Evolutionary conservation across 2,113 vertebrate genomes (phyloP).

Genomic region (Mirza zaza): DNA sequence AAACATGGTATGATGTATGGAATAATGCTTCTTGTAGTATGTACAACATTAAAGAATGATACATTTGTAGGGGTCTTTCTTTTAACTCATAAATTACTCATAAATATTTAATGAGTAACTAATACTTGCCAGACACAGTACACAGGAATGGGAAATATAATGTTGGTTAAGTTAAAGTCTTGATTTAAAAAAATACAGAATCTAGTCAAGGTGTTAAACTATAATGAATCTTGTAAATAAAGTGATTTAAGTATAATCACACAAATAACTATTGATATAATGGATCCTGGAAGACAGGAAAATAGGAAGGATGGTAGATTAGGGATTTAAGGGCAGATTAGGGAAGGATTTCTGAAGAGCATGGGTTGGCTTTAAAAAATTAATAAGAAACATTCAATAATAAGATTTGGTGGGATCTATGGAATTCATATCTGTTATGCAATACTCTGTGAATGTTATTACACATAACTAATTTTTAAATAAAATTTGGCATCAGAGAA

Average conservation of each 20-base stretch:
- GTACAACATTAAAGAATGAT: neutral
- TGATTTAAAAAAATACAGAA: neutral
- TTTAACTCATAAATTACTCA: neutral
- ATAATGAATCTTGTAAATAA: neutral
- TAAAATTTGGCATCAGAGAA: neutral
- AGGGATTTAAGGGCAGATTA: neutral
- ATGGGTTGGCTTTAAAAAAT: neutral
- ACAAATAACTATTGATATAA: neutral
- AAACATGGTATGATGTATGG: neutral
- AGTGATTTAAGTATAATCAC: neutral
- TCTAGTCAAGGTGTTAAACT: neutral
- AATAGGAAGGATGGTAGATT: neutral
- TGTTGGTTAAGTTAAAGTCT: neutral
- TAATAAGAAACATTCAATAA: neutral
- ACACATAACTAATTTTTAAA: neutral
- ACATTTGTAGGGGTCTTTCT: neutral
- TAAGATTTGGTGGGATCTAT: neutral
- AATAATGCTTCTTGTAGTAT: neutral
- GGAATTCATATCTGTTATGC: neutral
- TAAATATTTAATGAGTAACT: neutral
- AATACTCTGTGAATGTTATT: neutral
- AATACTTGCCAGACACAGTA: neutral
- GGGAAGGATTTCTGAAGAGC: neutral
- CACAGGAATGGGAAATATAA: neutral
- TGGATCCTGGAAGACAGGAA: neutral